phyloP scores from a whole-genome alignment of 2,888 invertebrate species.

The Drosophila maculinotata region DNA sequence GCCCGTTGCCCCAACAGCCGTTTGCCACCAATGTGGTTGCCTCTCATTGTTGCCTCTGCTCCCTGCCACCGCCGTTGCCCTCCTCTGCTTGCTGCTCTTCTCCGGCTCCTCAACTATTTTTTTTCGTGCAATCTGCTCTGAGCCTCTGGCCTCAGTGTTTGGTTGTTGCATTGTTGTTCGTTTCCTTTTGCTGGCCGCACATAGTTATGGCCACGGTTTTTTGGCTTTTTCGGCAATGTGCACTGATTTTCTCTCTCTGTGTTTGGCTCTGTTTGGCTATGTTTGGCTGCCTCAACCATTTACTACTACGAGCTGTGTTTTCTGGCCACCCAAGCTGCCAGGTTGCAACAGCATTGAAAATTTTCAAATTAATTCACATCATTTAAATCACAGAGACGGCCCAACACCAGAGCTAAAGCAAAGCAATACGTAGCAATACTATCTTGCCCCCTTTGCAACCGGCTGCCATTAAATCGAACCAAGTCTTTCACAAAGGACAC shows the following conservation, averaged over 20 bases:
- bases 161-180: constrained; percentile 58
- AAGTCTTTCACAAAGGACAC: constrained; percentile 21
- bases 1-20: constrained; percentile 60
- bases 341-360: constrained; percentile 44
- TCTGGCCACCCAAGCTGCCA: constrained; percentile 4
- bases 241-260: constrained; percentile 70
- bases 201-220: constrained; percentile 81
- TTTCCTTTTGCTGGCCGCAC: constrained; percentile 71
- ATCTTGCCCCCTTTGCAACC: constrained; percentile 18
- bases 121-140: constrained; percentile 68
- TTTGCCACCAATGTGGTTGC: constrained; percentile 80
- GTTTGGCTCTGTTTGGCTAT: constrained; percentile 36
- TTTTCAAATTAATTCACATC: constrained; percentile 79
- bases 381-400: constrained; percentile 75
- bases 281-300: constrained; percentile 24
- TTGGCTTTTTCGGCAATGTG: constrained; percentile 69
- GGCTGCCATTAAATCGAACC: constrained; percentile 38
- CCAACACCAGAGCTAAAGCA: constrained; percentile 13
- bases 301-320: constrained; percentile 12
- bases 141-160: constrained; percentile 36
- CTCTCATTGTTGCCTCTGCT: constrained; percentile 36
- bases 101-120: constrained; percentile 66
- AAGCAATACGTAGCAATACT: constrained; percentile 3
- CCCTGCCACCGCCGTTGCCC: constrained; percentile 8
- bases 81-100: background rate